Conservation (phyloP, 2,797 vertebrate genomes). For the Acanthopagrus latus region DNA sequence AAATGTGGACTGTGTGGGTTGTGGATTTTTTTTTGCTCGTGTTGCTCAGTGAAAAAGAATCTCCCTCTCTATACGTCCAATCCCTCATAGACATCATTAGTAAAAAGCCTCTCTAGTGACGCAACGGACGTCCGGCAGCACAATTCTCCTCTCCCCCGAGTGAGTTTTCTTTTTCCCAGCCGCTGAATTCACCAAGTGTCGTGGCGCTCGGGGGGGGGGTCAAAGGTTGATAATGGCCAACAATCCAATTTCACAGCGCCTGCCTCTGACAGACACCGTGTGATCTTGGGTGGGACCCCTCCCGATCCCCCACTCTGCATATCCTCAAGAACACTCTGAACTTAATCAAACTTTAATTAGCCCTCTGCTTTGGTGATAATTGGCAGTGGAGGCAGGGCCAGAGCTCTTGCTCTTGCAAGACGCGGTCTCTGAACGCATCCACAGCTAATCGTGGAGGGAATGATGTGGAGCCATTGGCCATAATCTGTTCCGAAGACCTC, state of each 20-base stretch:
- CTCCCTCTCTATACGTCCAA: constrained; percentile 41
- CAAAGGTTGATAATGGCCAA: constrained; percentile 81
- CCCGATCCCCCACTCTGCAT: constrained; percentile 72
- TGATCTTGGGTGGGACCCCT: constrained; percentile 74
- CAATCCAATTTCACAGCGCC: constrained; percentile 86
- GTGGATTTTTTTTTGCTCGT: constrained; percentile 45
- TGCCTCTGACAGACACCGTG: constrained; percentile 81
- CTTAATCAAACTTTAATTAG: constrained; percentile 89
- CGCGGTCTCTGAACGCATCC: constrained; percentile 58
- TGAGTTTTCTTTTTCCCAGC: constrained; percentile 53
- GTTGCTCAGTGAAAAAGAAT: constrained; percentile 2
- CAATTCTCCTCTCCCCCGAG: constrained; percentile 50
- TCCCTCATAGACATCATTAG: constrained; percentile 74
- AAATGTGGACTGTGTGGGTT: constrained; percentile 50
- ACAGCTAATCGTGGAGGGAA: constrained; percentile 60
- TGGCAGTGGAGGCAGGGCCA: constrained; percentile 78
- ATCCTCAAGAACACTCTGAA: constrained; percentile 80
- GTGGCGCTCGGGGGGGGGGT: constrained; percentile 53
- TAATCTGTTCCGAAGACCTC: constrained; percentile 34
- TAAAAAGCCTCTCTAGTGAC: constrained; percentile 53
- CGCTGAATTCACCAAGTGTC: constrained; percentile 51
- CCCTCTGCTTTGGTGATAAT: constrained; percentile 82
- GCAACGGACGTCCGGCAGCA: constrained; percentile 34
- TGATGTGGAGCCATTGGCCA: constrained; percentile 41
- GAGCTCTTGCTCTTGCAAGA: constrained; percentile 63